These are phyloP conservation scores for Nomada ferruginata DNA, from an alignment of 2,888 invertebrate genomes.

Conservation along the genomic window DNA sequence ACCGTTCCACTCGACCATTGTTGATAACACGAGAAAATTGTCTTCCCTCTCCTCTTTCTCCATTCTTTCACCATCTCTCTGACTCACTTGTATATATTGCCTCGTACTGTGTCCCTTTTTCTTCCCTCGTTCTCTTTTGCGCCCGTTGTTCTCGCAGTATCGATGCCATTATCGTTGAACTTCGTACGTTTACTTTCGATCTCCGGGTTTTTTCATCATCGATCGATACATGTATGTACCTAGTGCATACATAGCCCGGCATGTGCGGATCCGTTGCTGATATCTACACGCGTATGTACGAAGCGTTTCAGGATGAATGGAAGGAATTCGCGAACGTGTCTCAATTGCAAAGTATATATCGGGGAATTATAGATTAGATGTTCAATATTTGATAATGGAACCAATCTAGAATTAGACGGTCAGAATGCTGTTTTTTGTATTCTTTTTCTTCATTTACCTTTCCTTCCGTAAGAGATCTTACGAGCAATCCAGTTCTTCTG, in stretches of 20 bases:
- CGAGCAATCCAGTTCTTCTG: too few species aligned
- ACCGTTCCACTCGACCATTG: background rate
- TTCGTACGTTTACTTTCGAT: constrained; percentile 50
- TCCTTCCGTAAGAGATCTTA: too few species aligned
- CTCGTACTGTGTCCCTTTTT: background rate
- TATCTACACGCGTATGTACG: background rate
- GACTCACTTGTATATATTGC: background rate
- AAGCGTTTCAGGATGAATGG: background rate
- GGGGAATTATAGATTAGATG: too few species aligned
- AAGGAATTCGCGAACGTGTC: background rate
- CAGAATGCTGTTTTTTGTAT: too few species aligned
- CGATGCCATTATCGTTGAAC: constrained; percentile 42
- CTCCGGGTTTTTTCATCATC: constrained; percentile 30
- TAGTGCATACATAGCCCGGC: constrained; percentile 17
- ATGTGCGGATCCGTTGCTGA: constrained; percentile 6
- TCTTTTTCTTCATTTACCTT: too few species aligned
- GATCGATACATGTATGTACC: constrained; percentile 30
- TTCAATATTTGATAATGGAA: too few species aligned
- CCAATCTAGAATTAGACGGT: too few species aligned
- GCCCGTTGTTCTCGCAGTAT: background rate
- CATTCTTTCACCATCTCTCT: background rate
- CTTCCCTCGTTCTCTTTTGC: background rate
- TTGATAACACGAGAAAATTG: constrained; percentile 22
- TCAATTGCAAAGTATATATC: background rate
- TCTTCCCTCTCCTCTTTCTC: background rate